Base-by-base conservation (phyloP, 2,888 invertebrate species). In the Drosophila testacea region DNA sequence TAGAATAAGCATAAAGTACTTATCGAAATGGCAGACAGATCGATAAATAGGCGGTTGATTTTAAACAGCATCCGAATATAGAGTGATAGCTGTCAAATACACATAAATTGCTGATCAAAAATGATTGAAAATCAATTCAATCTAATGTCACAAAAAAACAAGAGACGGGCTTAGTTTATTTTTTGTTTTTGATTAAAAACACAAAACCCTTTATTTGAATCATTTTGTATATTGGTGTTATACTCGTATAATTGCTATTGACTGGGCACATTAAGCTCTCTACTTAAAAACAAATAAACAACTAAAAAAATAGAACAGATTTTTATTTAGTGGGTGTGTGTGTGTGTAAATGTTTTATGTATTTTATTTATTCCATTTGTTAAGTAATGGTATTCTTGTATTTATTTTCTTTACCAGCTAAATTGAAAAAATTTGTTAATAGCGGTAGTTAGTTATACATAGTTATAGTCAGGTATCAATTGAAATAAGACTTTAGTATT, bases 231-330 rank as follows among this genome's bases (percentile, higher is more conserved):
- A 82, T 82, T 85, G 83, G 81, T 82, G 85, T 85, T 82, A 77
- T 73, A 73, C 77, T 47, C 44, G 44, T 56, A 47, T 46, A 47
- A 63, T 54, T 79, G 84, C 83, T 83, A 83, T 84, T 83, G 82
- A 87, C 85, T 82, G 88, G 85, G 85, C 88, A 83, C 83, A 81
- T 87, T 84, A 83, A 83, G 83, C 83, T 83, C 83, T 77, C 88
- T 83, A 83, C 83, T 87, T 87, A 77, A 82, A 86, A 84, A 74
- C 76, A 72, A 61, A 42, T 75, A 65, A 84, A 77, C 79, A 73
- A 69, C 69, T 60, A 46, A 67, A 47, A 64, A 63, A 70, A 47
- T 11, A 46, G 13, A 54, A 32, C 9, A 52, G 59, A 36, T 63
- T 68, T 71, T n/a, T 48, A 22, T 59, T 50, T 44, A 51, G 44